A percentile compares a stretch with the other conserved stretches of the same genome.
Evolutionary conservation across 35 echinoderm and acorn worm genomes (phyloP).

Genomic region (Amphiura filiformis): DNA sequence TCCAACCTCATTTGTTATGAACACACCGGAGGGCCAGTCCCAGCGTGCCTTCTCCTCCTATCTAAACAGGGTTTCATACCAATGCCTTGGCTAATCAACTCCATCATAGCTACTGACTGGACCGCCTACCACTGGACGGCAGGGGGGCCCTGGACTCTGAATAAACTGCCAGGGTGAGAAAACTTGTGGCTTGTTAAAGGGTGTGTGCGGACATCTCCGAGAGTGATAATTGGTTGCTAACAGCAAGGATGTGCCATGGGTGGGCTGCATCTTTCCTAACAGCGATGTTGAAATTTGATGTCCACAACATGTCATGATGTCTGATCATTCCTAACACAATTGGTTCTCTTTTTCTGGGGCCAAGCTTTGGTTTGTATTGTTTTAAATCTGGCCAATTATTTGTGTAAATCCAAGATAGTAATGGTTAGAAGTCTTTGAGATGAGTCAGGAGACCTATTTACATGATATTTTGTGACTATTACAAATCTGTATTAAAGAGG

Average conservation of each 20-base stretch:
- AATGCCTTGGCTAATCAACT: neutral
- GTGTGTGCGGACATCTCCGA: neutral
- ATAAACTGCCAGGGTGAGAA: neutral
- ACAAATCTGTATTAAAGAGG: too few species aligned
- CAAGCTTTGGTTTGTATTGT: too few species aligned
- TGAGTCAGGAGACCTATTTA: too few species aligned
- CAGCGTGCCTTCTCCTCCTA: neutral
- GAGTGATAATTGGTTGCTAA: conserved; percentile 10
- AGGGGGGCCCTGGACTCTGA: neutral
- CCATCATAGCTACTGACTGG: neutral
- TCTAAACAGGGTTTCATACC: neutral
- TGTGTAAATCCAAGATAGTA: too few species aligned
- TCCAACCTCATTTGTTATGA: neutral
- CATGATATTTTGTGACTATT: too few species aligned
- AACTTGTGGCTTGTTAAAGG: neutral
- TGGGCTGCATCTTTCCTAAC: neutral
- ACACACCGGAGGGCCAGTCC: neutral
- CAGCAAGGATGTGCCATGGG: neutral
- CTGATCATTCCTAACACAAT: neutral
- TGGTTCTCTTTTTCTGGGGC: too few species aligned
- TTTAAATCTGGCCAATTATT: too few species aligned
- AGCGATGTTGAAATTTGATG: neutral
- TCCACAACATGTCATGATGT: neutral
- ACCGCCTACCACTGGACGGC: neutral
- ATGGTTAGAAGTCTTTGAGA: too few species aligned